phyloP scores from a whole-genome alignment of 2,797 vertebrate genomes.

The Pipistrellus pipistrellus region DNA sequence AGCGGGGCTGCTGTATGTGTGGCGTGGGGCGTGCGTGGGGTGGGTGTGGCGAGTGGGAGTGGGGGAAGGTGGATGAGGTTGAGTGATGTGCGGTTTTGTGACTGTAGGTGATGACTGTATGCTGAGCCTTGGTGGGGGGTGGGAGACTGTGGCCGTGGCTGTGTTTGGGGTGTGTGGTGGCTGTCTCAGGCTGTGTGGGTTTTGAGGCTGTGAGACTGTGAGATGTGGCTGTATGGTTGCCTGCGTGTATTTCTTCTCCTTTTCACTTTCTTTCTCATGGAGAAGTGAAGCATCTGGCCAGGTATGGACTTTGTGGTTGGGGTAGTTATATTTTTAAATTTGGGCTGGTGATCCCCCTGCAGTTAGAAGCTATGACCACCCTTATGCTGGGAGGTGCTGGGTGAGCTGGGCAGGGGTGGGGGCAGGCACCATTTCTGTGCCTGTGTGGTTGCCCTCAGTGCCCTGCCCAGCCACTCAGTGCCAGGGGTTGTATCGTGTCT shows the following conservation, averaged over 20 bases:
- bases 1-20: not conserved
- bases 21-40: accelerated
- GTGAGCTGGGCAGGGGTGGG: too few relatives aligned
- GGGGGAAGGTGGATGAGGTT: not conserved
- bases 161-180: not conserved
- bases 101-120: not conserved
- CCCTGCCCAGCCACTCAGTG: not conserved
- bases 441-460: not conserved
- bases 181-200: not conserved
- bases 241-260: not conserved
- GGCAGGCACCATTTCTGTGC: not conserved
- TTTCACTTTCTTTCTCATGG: not conserved
- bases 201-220: not conserved
- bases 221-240: not conserved
- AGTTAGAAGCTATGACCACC: not conserved
- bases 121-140: not conserved
- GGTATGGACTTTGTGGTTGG: constrained; percentile 81
- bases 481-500: too few relatives aligned
- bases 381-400: not conserved
- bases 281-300: constrained; percentile 70
- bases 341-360: constrained; percentile 80
- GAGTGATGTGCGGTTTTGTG: not conserved
- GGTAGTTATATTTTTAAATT: constrained; percentile 84
- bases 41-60: not conserved
- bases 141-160: not conserved